Evolutionary conservation across 1,140 invertebrate species (phyloP), one percentile per base, ranked within the genome.

Genomic region (Riptortus pedestris): DNA sequence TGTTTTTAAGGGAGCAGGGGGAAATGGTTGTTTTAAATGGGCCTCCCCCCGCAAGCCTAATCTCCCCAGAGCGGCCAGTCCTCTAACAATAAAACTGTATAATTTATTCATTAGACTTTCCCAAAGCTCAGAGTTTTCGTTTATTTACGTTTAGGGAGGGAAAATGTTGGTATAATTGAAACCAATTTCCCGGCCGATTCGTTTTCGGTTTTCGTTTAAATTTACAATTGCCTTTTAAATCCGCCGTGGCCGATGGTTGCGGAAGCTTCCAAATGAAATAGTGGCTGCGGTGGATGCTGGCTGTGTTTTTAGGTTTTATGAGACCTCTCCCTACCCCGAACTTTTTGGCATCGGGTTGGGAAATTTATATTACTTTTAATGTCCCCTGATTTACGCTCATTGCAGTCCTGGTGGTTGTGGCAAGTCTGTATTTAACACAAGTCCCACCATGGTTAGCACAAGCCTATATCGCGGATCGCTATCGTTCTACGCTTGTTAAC

Each of bases 31-130:
- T 9, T 22, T 22, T 47, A 47, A 47, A 20, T 22, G 18, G 45
- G 22, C n/a, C 45, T n/a, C 18, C 45, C 45, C 22, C 45, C 22
- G 22, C 45, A n/a, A n/a, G 16, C 9, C n/a, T n/a, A n/a, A n/a
- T n/a, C n/a, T n/a, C n/a, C n/a, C n/a, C n/a, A n/a, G n/a, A n/a
- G 31, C 5, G 31, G 31, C 24, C 51, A 55, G 24, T 24, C 51
- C 24, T 55, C 18, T 16, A 55, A 55, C 51, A 55, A 55, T 55
- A 55, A 55, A 55, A 55, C 51, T 55, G 51, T 26, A 26, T 55
- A 55, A 55, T 55, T 55, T 55, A 55, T 55, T 55, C 51, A 55
- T 55, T 55, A 55, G 18, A 55, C 51, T 55, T 55, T 26, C 51
- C 51, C 51, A 2, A 24, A 24, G 24, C 24, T 24, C 24, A 55